Base-by-base conservation (phyloP, 2,888 invertebrate genomes). In the Galerucella nymphaeae region DNA sequence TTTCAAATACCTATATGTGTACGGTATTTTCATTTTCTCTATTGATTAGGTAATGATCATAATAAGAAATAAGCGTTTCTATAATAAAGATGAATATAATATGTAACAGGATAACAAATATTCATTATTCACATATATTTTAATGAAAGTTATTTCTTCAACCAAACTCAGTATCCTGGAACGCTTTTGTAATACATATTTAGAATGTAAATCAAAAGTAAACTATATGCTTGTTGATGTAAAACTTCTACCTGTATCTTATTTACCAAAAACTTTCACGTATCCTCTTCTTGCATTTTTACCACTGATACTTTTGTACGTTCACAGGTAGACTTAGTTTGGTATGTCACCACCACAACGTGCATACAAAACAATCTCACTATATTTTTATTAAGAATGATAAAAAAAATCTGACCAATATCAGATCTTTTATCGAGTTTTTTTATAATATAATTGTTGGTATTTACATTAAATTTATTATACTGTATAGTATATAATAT, bases 11-110 rank as follows among this genome's bases (percentile, higher is more conserved):
- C n/a, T n/a, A n/a, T n/a, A 53, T 9, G n/a, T 50, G 18, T 16
- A n/a, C 8, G 14, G 66, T 13, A 18, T 57, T 57, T 57, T 18
- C 23, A 57, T 71, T 66, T 71, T 61, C 59, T 71, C 41, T 59
- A 71, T 59, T 66, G 65, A 57, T 20, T 20, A 20, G 23, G 4
- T 30, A 30, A 30, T 30, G 3, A n/a, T n/a, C n/a, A n/a, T 23
- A 30, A 30, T 30, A 30, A 30, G 23, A 30, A 30, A 30, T 30
- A 30, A 30, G 23, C 23, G 23, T 4, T 3, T 30, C 23, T 30
- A 30, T 9, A 38, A 38, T 38, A 9, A 9, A 38, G 30, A 38
- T 30, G 6, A 5, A 30, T 30, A 30, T 6, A 6, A 30, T 30
- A 30, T 5, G 30, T 30, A 30, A 5, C 30, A 30, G 30, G 30